Conservation (phyloP, 2,797 vertebrate species). For the Chaenodraco wilsoni region DNA sequence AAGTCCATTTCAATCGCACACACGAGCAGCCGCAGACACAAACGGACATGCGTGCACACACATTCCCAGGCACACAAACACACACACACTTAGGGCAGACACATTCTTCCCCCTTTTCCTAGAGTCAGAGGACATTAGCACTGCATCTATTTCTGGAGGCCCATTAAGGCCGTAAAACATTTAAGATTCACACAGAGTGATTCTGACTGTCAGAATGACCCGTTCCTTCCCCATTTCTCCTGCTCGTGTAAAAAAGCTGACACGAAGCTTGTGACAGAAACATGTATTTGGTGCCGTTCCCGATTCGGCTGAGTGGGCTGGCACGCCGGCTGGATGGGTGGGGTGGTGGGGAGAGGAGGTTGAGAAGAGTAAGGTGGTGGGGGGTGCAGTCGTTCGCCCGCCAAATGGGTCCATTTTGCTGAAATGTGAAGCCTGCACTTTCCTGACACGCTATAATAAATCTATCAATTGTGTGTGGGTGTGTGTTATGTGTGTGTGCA, state of each 20-base stretch:
- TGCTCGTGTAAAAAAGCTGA: slow-evolving; percentile 70
- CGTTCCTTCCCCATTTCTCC: slow-evolving; percentile 68
- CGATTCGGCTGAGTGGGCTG: slow-evolving; percentile 74
- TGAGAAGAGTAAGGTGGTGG: slow-evolving; percentile 42
- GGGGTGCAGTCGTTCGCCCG: slow-evolving; percentile 43
- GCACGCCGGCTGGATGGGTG: slow-evolving; percentile 40
- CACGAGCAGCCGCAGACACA: slow-evolving; percentile 40
- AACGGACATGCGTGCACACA: slow-evolving; percentile 38
- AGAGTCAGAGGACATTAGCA: slow-evolving; percentile 79
- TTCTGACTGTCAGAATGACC: slow-evolving; percentile 79
- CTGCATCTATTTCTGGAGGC: slow-evolving; percentile 82
- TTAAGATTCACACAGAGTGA: slow-evolving; percentile 79
- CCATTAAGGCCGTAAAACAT: slow-evolving; percentile 84
- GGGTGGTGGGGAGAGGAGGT: slow-evolving; percentile 37
- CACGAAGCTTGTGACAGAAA: slow-evolving; percentile 80
- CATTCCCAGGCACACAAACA: slow-evolving; percentile 29
- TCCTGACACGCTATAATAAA: slow-evolving; percentile 81
- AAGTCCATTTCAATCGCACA: slow-evolving; percentile 63
- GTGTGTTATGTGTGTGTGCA: slow-evolving; percentile 27
- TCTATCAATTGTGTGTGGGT: slow-evolving; percentile 72
- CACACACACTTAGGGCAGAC: slow-evolving; percentile 50
- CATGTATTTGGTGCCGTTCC: slow-evolving; percentile 73
- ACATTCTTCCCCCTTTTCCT: slow-evolving; percentile 56
- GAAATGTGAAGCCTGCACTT: slow-evolving; percentile 80
- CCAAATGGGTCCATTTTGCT: slow-evolving; percentile 78